Conservation (phyloP, 2,888 invertebrate genomes). For the Steromphala cineraria region DNA sequence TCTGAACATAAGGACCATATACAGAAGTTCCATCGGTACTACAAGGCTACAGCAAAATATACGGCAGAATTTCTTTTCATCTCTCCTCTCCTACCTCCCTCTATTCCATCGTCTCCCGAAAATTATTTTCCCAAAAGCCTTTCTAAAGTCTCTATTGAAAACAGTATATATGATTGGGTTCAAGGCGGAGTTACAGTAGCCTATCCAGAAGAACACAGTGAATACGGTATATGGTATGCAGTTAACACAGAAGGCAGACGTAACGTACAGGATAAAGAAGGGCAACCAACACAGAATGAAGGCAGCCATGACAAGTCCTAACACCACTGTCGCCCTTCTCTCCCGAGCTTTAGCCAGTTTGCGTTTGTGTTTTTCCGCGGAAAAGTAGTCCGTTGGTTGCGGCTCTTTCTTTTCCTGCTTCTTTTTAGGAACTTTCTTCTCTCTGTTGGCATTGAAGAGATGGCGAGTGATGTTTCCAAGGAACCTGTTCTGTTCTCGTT, state of each 20-base stretch:
- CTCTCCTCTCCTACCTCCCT: conserved; percentile 8
- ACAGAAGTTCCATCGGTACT: no score
- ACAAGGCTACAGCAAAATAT: background rate
- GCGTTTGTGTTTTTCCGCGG: conserved; percentile 82
- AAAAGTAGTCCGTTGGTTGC: conserved; percentile 34
- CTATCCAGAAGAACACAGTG: conserved; percentile 95
- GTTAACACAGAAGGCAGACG: conserved; percentile 72
- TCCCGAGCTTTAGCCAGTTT: conserved; percentile 95
- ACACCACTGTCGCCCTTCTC: conserved; percentile 94
- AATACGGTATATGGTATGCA: conserved; percentile 78
- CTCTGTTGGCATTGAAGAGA: conserved; percentile 26
- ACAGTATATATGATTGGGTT: conserved; percentile 96
- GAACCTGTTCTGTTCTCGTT: background rate
- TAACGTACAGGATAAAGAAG: conserved; percentile 85
- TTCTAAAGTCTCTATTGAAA: conserved; percentile 97
- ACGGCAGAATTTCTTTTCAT: background rate
- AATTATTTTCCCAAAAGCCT: conserved; percentile 95
- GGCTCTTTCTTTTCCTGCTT: conserved; percentile 11
- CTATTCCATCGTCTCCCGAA: conserved; percentile 72
- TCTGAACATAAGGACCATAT: no score
- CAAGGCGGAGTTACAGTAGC: conserved; percentile 96
- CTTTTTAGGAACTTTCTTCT: conserved; percentile 36
- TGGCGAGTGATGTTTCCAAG: conserved; percentile 24
- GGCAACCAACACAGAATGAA: conserved; percentile 99
- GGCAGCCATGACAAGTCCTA: conserved; percentile 98